Conservation (phyloP, 2,797 vertebrate species). For the Sebastes goodei region DNA sequence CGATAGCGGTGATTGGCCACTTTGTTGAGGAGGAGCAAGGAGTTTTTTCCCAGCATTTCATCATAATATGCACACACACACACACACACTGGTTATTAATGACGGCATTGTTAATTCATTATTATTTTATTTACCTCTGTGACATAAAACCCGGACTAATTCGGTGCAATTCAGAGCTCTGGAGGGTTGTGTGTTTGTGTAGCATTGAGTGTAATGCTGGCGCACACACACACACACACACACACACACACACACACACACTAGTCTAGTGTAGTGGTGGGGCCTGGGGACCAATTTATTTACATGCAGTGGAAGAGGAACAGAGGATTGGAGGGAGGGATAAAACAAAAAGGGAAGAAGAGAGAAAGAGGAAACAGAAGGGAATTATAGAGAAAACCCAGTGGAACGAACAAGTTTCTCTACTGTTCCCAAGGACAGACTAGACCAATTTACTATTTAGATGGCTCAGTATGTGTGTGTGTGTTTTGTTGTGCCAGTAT, state of each 20-base stretch:
- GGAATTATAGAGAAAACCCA: constrained; percentile 71
- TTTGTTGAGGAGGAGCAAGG: constrained; percentile 61
- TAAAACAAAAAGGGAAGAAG: constrained; percentile 58
- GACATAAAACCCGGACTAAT: constrained; percentile 63
- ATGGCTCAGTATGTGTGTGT: constrained; percentile 28
- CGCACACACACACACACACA: constrained; percentile 45
- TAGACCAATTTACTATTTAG: constrained; percentile 61
- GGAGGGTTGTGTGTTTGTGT: constrained; percentile 37
- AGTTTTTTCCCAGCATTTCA: constrained; percentile 71
- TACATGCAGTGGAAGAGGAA: constrained; percentile 76
- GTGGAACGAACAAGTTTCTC: constrained; percentile 58
- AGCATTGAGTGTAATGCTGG: constrained; percentile 13
- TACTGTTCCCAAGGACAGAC: constrained; percentile 60
- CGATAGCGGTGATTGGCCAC: constrained; percentile 68
- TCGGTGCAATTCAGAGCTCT: constrained; percentile 45
- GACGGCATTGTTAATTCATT: constrained; percentile 66
- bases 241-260: constrained; percentile 34
- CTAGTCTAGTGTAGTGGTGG: constrained; percentile 30
- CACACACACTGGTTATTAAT: constrained; percentile 60
- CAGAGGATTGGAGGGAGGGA: constrained; percentile 50
- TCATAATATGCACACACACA: constrained; percentile 54
- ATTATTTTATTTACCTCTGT: constrained; percentile 75
- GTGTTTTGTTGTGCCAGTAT: constrained; percentile 23
- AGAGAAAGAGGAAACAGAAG: constrained; percentile 53
- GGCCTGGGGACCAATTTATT: constrained; percentile 83